Percentiles rank a stretch among this genome's conserved stretches.
phyloP scores from a whole-genome alignment of 2,797 vertebrate species.

The Hippoglossus hippoglossus region DNA sequence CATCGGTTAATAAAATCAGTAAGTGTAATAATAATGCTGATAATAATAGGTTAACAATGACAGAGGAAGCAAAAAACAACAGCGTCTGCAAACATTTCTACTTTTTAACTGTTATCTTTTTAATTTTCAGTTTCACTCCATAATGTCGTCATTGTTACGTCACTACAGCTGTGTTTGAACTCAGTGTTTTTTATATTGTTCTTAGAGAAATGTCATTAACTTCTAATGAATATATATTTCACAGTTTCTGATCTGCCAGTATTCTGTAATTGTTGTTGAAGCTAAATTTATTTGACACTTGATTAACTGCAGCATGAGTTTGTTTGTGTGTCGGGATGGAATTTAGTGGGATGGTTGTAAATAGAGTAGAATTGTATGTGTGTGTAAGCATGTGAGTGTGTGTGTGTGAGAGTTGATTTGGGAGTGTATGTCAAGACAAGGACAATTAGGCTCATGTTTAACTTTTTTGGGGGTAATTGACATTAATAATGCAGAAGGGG shows the following conservation, averaged over 20 bases:
- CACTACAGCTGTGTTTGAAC: background rate
- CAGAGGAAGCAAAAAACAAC: background rate
- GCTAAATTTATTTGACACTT: constrained; percentile 28
- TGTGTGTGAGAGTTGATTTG: constrained; percentile 38
- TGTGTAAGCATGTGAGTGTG: constrained; percentile 19
- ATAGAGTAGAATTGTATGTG: constrained; percentile 24
- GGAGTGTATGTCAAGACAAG: constrained; percentile 36
- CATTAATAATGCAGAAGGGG: constrained; percentile 43
- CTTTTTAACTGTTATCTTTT: too few species aligned
- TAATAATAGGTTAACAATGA: too few species aligned
- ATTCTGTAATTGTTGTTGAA: constrained; percentile 5
- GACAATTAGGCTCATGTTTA: constrained; percentile 38
- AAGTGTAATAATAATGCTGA: too few species aligned
- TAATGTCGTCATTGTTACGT: too few species aligned
- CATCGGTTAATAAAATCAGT: too few species aligned
- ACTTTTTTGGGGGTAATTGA: constrained; percentile 33
- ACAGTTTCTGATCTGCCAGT: background rate
- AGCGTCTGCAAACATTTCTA: background rate
- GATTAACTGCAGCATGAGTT: constrained; percentile 47
- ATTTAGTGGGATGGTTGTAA: constrained; percentile 47
- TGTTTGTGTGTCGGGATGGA: constrained; percentile 48
- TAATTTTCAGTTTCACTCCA: too few species aligned
- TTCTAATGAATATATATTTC: background rate
- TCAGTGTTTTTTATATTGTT: background rate
- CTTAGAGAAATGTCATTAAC: background rate